Evolutionary conservation across 2,797 vertebrate genomes (phyloP), one percentile per base, ranked within the genome.

Genomic region (Spea hammondii): DNA sequence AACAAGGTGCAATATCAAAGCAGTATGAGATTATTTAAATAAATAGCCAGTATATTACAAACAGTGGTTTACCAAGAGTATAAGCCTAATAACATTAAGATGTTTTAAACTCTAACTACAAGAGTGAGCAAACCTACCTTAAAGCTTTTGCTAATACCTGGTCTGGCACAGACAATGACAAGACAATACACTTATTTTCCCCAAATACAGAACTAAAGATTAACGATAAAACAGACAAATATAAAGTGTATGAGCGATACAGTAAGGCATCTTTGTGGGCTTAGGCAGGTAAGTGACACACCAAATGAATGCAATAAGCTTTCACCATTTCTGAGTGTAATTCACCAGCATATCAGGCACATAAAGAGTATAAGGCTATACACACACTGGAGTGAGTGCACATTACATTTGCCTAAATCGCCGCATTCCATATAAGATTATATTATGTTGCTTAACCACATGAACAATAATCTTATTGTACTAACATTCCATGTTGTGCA

Each of bases 201-300:
- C n/a, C 59, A 62, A 62, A 62, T 62, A 5, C 14, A 62, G 59
- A 62, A 62, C 14, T 62, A 62, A 17, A 62, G 6, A 32, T 62
- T 62, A 6, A 62, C 14, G n/a, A 62, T 62, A 62, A 62, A 62
- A 17, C n/a, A 17, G 32, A 17, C 14, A 62, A 17, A 17, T 32
- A 83, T 12, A 77, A n/a, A 57, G 9, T 66, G 74, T 66, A 83
- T 86, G 89, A 90, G 88, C 89, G 91, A 88, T 89, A 90, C 77
- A 85, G 80, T 89, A 92, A 91, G 90, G 90, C 90, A 78, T 55
- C 75, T 79, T 3, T 4, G 50, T 4, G 70, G 14, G 68, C 73
- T 85, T 84, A 80, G 78, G 82, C 82, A 84, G 14, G 81, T 70
- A 77, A 67, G 62, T 80, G 78, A 53, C 73, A 69, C 44, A 62